These are phyloP conservation scores for Chalcosyrphus nemorum DNA, from an alignment of 2,888 invertebrate genomes.

Conservation along the genomic window DNA sequence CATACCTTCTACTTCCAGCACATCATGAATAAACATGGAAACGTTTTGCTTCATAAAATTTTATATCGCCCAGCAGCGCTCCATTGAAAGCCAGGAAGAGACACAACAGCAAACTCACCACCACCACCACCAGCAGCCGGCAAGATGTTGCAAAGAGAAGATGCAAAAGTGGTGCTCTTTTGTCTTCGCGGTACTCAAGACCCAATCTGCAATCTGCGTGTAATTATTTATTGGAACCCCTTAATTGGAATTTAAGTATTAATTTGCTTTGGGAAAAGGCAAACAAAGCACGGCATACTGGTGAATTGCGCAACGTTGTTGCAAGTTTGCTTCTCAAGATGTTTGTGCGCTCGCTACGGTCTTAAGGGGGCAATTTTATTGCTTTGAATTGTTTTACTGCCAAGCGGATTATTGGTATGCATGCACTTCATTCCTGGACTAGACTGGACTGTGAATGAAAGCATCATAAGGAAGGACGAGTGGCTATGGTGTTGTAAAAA, in stretches of 20 bases:
- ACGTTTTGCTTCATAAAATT: conserved; percentile 68
- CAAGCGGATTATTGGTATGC: conserved; percentile 12
- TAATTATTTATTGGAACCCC: conserved; percentile 71
- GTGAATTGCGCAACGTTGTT: conserved; percentile 45
- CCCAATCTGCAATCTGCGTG: conserved; percentile 65
- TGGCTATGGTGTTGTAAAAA: neutral
- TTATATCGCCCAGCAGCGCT: conserved; percentile 65
- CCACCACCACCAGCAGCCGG: conserved; percentile 38
- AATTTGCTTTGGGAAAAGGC: conserved; percentile 63
- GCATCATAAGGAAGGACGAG: conserved; percentile 1
- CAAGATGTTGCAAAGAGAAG: conserved; percentile 33
- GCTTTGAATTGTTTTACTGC: conserved; percentile 22
- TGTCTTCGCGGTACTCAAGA: conserved; percentile 34
- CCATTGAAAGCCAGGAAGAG: neutral
- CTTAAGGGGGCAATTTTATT: conserved; percentile 24
- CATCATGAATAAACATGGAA: conserved; percentile 68
- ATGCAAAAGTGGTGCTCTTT: conserved; percentile 63
- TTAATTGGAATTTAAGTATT: conserved; percentile 72
- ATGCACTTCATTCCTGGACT: neutral
- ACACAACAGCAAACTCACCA: neutral
- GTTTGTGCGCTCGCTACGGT: neutral
- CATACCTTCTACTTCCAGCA: conserved; percentile 31
- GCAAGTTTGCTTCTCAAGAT: conserved; percentile 15
- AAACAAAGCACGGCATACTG: conserved; percentile 24
- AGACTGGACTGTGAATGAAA: neutral